A percentile compares a stretch with the other conserved stretches of the same genome.
These are phyloP conservation scores for silkworm (Bombyx mori) DNA, from an alignment of 1,140 invertebrate genomes.

Conservation along the genomic window ASM3026992v2 NC_085131.1:651001-651500, in stretches of 20 bases:
- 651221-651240: slow-evolving; percentile 4
- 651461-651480: slow-evolving; percentile 38
- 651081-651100: slow-evolving; percentile 2
- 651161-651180: slow-evolving; percentile 9
- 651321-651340: neutral
- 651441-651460: slow-evolving; percentile 42
- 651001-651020: too few species aligned
- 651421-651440: slow-evolving; percentile 33
- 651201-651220: slow-evolving; percentile 10
- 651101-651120: slow-evolving; percentile 13
- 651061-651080: neutral
- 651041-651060: too few species aligned
- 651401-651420: slow-evolving; percentile 34
- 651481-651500: neutral
- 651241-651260: neutral
- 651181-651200: neutral
- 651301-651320: neutral
- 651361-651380: neutral
- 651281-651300: slow-evolving; percentile 1
- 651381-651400: slow-evolving; percentile 15
- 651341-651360: too few species aligned
- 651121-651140: slow-evolving; percentile 7
- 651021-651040: too few species aligned
- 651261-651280: slow-evolving; percentile 3
- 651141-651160: neutral